phyloP scores from a whole-genome alignment of 2,797 vertebrate genomes.

The Smutsia gigantea region DNA sequence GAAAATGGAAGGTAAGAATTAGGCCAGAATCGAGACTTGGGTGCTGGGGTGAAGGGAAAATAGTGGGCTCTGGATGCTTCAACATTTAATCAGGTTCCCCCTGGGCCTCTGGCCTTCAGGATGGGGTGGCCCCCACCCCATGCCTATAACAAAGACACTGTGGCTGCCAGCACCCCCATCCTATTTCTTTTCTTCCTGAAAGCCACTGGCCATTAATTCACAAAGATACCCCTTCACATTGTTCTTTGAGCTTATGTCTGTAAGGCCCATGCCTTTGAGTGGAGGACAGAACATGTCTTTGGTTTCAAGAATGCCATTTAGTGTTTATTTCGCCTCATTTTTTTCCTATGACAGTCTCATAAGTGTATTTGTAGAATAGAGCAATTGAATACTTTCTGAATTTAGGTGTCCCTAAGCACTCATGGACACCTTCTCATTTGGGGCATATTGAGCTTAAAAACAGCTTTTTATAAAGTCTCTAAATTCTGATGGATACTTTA shows the following conservation, averaged over 20 bases:
- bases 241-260: background rate
- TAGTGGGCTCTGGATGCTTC: background rate
- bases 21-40: background rate
- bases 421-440: constrained; percentile 60
- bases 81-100: background rate
- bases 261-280: background rate
- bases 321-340: constrained; percentile 55
- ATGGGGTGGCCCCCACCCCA: fast-evolving
- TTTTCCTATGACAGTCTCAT: constrained; percentile 21
- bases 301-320: constrained; percentile 21
- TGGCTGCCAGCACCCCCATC: background rate
- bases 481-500: constrained; percentile 53
- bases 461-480: constrained; percentile 68
- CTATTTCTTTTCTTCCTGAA: background rate
- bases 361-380: constrained; percentile 61
- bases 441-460: constrained; percentile 62
- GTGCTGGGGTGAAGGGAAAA: background rate
- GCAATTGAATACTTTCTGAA: constrained; percentile 59
- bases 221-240: background rate
- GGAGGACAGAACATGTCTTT: background rate
- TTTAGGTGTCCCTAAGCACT: constrained; percentile 54
- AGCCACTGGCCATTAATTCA: background rate
- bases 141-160: background rate
- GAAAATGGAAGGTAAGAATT: background rate
- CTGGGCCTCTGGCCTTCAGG: background rate